These are phyloP conservation scores for Prosapia bicincta DNA, from an alignment of 2,888 invertebrate species.

Conservation along the genomic window DNA sequence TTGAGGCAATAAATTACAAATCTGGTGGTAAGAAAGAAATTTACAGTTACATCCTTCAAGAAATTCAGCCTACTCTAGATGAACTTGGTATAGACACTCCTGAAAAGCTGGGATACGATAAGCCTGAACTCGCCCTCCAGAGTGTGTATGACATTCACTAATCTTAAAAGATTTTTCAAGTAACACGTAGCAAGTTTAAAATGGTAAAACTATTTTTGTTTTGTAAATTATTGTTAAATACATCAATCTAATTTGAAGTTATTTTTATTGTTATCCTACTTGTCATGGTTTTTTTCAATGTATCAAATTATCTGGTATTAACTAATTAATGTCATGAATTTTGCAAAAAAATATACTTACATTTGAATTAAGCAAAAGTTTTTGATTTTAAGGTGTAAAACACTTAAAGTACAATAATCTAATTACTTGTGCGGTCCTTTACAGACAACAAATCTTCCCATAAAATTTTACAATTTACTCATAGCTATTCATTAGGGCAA, in stretches of 20 bases:
- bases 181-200: not conserved
- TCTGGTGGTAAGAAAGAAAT: constrained; percentile 74
- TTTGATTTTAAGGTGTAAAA: too few relatives aligned
- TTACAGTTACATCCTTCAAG: constrained; percentile 83
- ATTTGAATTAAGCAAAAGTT: too few relatives aligned
- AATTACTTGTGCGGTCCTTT: too few relatives aligned
- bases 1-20: constrained; percentile 90
- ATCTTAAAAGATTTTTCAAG: constrained; percentile 25
- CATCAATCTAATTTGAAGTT: not conserved
- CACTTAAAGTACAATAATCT: too few relatives aligned
- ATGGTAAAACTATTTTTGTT: not conserved
- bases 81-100: constrained; percentile 93
- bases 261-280: too few relatives aligned
- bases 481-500: too few relatives aligned
- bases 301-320: too few relatives aligned
- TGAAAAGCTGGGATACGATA: constrained; percentile 95
- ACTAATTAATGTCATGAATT: too few relatives aligned
- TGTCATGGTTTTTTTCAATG: too few relatives aligned
- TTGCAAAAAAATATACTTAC: too few relatives aligned
- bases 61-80: constrained; percentile 86
- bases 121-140: constrained; percentile 87
- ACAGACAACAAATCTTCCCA: too few relatives aligned
- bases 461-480: too few relatives aligned
- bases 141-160: constrained; percentile 65
- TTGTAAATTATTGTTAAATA: not conserved